Evolutionary conservation across 2,888 invertebrate species (phyloP).

Genomic region (Punctoribates punctum): DNA sequence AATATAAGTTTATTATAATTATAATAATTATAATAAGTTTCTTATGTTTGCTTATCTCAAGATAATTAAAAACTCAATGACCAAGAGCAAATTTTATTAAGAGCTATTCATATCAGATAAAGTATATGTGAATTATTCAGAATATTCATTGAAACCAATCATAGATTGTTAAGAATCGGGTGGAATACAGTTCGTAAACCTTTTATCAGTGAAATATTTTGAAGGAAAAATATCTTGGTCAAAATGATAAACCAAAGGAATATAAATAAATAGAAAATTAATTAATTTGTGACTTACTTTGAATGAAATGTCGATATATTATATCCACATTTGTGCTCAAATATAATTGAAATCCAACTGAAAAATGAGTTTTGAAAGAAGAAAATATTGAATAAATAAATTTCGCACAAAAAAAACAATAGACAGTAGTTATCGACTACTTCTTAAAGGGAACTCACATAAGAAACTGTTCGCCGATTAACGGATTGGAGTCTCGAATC

Average conservation of each 20-base stretch:
- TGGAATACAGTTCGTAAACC: too few relatives aligned
- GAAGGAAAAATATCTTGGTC: too few relatives aligned
- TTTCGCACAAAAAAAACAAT: not conserved
- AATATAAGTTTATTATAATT: too few relatives aligned
- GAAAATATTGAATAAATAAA: not conserved
- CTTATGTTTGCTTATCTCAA: too few relatives aligned
- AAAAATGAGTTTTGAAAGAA: not conserved
- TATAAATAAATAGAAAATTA: not conserved
- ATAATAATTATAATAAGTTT: too few relatives aligned
- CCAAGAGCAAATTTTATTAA: too few relatives aligned
- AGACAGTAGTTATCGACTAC: not conserved
- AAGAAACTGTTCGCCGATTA: not conserved
- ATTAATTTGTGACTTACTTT: not conserved
- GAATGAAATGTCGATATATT: not conserved
- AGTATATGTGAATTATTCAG: too few relatives aligned
- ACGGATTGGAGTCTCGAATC: not conserved
- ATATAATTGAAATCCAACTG: not conserved
- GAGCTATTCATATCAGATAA: too few relatives aligned
- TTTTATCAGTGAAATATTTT: too few relatives aligned
- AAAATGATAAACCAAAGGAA: not conserved
- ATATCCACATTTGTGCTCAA: not conserved
- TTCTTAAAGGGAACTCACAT: constrained; percentile 11
- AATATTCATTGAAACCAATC: too few relatives aligned
- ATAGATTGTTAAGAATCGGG: too few relatives aligned
- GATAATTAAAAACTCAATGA: too few relatives aligned